Evolutionary conservation across 2,888 invertebrate species (phyloP).

Genomic region (Coelopa pilipes): DNA sequence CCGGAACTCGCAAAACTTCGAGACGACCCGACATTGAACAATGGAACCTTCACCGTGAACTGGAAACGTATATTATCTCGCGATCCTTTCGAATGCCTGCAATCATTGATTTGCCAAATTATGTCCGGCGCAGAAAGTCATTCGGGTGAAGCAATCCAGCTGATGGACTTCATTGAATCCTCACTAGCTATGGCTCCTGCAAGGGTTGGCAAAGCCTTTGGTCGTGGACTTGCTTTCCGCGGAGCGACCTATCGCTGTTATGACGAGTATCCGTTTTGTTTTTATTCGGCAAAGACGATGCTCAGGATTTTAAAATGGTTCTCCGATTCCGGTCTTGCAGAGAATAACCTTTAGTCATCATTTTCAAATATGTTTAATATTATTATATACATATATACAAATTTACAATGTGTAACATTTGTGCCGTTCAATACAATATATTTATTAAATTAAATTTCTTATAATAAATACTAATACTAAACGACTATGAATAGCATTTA

Average conservation of each 20-base stretch:
- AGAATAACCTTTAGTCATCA: neutral
- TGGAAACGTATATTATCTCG: constrained; percentile 62
- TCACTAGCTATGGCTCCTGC: constrained; percentile 57
- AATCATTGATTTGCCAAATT: constrained; percentile 64
- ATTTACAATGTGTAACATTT: neutral
- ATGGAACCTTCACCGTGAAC: constrained; percentile 50
- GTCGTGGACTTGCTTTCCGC: constrained; percentile 56
- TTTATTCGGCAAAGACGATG: constrained; percentile 65
- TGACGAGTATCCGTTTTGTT: constrained; percentile 63
- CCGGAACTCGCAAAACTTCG: no score
- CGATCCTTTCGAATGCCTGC: constrained; percentile 64
- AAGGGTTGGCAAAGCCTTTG: constrained; percentile 61
- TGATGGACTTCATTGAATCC: constrained; percentile 58
- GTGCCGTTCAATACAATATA: neutral
- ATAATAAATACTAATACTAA: neutral
- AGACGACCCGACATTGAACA: neutral
- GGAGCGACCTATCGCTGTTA: constrained; percentile 58
- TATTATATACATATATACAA: neutral
- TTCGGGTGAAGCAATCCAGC: constrained; percentile 56
- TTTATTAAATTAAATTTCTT: no score
- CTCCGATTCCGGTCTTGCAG: constrained; percentile 42
- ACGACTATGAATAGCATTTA: neutral
- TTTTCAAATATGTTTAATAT: neutral
- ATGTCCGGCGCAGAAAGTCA: constrained; percentile 61
- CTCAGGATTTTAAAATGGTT: constrained; percentile 63